These are phyloP conservation scores for Bembecia ichneumoniformis DNA, from an alignment of 2,888 invertebrate species.

Conservation along the genomic window DNA sequence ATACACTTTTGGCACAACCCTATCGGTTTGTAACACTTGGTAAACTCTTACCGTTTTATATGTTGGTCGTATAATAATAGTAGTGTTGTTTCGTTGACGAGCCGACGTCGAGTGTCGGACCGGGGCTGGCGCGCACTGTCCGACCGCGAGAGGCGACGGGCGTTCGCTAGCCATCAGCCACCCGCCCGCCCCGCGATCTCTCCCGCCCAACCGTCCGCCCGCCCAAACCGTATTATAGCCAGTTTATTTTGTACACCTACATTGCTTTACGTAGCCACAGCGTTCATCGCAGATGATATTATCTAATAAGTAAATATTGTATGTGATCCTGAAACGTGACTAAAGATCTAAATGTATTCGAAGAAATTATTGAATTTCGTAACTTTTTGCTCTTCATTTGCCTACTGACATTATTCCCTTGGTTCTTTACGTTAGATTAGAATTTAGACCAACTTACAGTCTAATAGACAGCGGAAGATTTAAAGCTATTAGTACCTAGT, in stretches of 20 bases:
- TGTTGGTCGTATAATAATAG: slow-evolving; percentile 59
- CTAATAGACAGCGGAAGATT: too few relatives aligned
- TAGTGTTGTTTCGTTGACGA: slow-evolving; percentile 65
- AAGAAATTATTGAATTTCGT: too few relatives aligned
- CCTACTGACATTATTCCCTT: too few relatives aligned
- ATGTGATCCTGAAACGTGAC: too few relatives aligned
- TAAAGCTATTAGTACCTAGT: too few relatives aligned
- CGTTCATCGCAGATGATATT: slow-evolving; percentile 8
- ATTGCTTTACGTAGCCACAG: slow-evolving; percentile 26
- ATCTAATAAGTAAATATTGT: too few relatives aligned
- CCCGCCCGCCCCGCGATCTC: slow-evolving; percentile 21
- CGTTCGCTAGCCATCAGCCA: slow-evolving; percentile 18
- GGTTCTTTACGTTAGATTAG: too few relatives aligned
- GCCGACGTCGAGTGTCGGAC: slow-evolving; percentile 73
- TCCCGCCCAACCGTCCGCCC: slow-evolving; percentile 27
- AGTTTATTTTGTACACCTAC: slow-evolving; percentile 19
- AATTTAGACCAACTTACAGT: too few relatives aligned
- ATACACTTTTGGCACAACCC: slow-evolving; percentile 46
- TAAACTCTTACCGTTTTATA: slow-evolving; percentile 62
- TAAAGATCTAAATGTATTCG: too few relatives aligned
- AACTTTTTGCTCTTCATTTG: too few relatives aligned
- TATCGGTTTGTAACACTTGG: slow-evolving; percentile 33
- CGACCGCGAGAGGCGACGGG: slow-evolving; percentile 24
- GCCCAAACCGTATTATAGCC: slow-evolving; percentile 9
- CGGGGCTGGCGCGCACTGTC: slow-evolving; percentile 67